Base-by-base conservation (phyloP, 2,113 vertebrate genomes). In the Hippocampus guttulatus region DNA sequence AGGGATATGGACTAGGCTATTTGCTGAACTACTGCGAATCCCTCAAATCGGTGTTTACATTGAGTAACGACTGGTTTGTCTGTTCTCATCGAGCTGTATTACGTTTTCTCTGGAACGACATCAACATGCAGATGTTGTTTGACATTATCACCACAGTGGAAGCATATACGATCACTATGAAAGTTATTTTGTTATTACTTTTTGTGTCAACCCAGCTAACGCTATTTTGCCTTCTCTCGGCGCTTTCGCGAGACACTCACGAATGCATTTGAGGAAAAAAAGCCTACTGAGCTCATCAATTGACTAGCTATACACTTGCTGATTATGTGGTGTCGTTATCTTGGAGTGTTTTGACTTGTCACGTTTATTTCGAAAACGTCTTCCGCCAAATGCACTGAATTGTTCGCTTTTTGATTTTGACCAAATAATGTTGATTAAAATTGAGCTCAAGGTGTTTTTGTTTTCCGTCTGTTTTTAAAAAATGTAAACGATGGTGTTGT, bases 31-130 rank as follows among this genome's bases (percentile, higher is more conserved):
- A 38, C 54, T 77, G 64, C 67, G 67, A 85, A 69, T 71, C 84
- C 71, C 85, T 85, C 79, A 87, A 87, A 83, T 87, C 85, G 77
- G 57, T 91, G 89, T 91, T 89, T 91, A 88, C 88, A 87, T 85
- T 86, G 79, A 86, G 79, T 67, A 86, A 78, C 82, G 76, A 76
- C 78, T 81, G 77, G 81, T 76, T 74, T 58, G 60, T 45, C 41
- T 75, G 79, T 75, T 69, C 1, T 75, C 69, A 67, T 75, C 64
- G 5, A 74, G 41, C 65, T 67, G 43, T 71, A 57, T 75, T 75
- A 71, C 10, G 77, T 51, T 15, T n/a, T 41, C 16, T 1, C 0
- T 15, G 27, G 16, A 51, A 27, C 18, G 63, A 23, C 14, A 71
- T 51, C 41, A 55, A 47, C 64, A 8, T 1, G 3, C 23, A 8